Conservation (phyloP, 2,888 invertebrate genomes). For the Argyresthia albistria region DNA sequence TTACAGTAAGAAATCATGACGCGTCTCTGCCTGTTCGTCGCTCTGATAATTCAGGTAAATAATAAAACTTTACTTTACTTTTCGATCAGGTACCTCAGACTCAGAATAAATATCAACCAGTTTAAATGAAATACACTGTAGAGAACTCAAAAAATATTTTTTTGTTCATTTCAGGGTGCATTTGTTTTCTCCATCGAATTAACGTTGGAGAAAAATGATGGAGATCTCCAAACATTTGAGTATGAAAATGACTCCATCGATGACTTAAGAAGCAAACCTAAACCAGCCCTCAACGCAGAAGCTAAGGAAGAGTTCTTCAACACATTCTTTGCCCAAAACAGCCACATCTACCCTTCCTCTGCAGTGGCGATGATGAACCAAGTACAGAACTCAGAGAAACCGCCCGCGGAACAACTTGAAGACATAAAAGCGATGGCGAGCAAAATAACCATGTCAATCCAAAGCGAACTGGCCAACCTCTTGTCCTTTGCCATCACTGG, state of each 20-base stretch:
- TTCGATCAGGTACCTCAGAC: too few species aligned
- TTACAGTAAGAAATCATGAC: constrained; percentile 3
- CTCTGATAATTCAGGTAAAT: constrained; percentile 48
- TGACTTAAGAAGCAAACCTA: neutral
- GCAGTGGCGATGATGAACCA: constrained; percentile 46
- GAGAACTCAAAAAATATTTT: neutral
- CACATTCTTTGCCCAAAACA: constrained; percentile 26
- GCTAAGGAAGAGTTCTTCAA: constrained; percentile 40
- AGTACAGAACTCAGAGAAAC: constrained; percentile 35
- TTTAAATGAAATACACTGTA: neutral
- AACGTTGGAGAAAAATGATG: neutral
- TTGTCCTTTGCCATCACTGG: constrained; percentile 34
- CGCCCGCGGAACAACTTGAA: constrained; percentile 48
- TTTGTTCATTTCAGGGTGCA: constrained; percentile 26
- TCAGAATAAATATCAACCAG: neutral
- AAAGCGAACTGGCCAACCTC: constrained; percentile 47
- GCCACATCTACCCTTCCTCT: constrained; percentile 29
- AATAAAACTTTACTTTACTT: neutral
- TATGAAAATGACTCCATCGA: neutral
- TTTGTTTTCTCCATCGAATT: constrained; percentile 14
- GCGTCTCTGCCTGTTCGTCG: constrained; percentile 16
- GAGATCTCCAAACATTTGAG: neutral
- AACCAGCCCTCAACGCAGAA: constrained; percentile 7
- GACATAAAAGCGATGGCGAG: constrained; percentile 48
- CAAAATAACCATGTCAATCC: constrained; percentile 37